Base-by-base conservation (phyloP, 2,113 vertebrate genomes). In the Brevimyrus niger region DNA sequence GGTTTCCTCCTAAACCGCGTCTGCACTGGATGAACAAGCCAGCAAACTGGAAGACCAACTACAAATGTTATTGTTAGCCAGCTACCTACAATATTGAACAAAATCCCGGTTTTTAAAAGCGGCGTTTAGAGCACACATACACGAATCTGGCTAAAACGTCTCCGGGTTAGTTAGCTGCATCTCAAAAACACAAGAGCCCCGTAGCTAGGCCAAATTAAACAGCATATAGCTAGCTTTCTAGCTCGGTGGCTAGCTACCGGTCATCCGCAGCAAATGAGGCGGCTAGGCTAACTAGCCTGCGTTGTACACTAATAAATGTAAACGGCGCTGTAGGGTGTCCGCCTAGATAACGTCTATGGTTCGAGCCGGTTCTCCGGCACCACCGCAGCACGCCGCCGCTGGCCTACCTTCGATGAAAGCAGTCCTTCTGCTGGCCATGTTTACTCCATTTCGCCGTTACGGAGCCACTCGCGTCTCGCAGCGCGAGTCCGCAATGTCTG, bases 391-490 rank as follows among this genome's bases (percentile, higher is more conserved):
- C 17, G 44, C 80, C 44, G 38, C 11, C 38, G 19, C 15, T 9
- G 82, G 87, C 94, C 95, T 95, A 96, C 96, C 96, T 94, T 96
- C 91, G n/a, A 96, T 90, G 91, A 96, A 95, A 89, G 89, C 38
- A 92, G 94, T 94, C 89, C 93, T 94, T 31, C 95, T 94, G 90
- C 95, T 92, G 90, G 94, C 94, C 96, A 96, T 96, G 92, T 95
- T 95, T 92, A 96, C 69, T 95, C 94, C 94, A 95, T 94, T 90
- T 89, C 94, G 93, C 91, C 89, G 4, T 17, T 83, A 55, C 58
- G 69, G 50, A 21, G 86, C 58, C 69, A 50, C 31, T 65, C 21
- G 89, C 53, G 53, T 87, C 61, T 27, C 17, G 48, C 55, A 17
- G 46, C 61, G 53, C 23, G 69, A 58, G 48, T 44, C 80, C 44